phyloP scores from a whole-genome alignment of 2,113 vertebrate species.

The Odontesthes bonariensis region DNA sequence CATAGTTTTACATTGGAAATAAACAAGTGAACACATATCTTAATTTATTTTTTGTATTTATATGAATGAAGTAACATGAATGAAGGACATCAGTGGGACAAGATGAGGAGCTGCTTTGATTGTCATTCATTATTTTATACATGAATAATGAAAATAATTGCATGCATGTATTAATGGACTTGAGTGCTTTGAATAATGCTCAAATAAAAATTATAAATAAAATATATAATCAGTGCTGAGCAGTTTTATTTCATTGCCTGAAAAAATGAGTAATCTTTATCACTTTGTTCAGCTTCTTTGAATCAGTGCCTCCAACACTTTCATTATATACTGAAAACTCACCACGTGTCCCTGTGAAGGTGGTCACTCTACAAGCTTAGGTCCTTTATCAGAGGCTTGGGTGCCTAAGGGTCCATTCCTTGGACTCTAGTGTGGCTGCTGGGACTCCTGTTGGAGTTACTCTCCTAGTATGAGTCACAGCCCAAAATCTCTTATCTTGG shows the following conservation, averaged over 20 bases:
- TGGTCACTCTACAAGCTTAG: too few relatives aligned
- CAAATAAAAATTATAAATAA: conserved; percentile 3
- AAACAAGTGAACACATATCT: neutral
- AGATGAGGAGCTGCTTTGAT: accelerated
- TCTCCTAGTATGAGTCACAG: too few relatives aligned
- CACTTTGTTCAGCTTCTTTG: too few relatives aligned
- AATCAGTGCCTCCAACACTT: too few relatives aligned
- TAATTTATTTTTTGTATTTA: conserved; percentile 51
- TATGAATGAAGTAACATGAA: accelerated
- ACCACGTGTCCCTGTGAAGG: too few relatives aligned
- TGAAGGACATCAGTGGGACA: neutral
- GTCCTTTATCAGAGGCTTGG: too few relatives aligned
- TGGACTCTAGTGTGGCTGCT: too few relatives aligned
- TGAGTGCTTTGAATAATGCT: neutral
- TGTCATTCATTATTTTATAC: conserved; percentile 1
- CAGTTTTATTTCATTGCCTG: neutral
- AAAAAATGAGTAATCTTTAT: too few relatives aligned
- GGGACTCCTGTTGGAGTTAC: too few relatives aligned
- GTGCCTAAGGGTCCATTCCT: too few relatives aligned
- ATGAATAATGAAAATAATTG: neutral
- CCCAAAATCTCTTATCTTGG: too few relatives aligned
- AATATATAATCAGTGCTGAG: neutral
- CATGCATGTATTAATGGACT: neutral
- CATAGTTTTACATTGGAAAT: neutral
- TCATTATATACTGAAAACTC: too few relatives aligned